A percentile compares a stretch with the other conserved stretches of the same genome.
phyloP scores from a whole-genome alignment of 2,797 vertebrate species.

The Pagetopsis macropterus region DNA sequence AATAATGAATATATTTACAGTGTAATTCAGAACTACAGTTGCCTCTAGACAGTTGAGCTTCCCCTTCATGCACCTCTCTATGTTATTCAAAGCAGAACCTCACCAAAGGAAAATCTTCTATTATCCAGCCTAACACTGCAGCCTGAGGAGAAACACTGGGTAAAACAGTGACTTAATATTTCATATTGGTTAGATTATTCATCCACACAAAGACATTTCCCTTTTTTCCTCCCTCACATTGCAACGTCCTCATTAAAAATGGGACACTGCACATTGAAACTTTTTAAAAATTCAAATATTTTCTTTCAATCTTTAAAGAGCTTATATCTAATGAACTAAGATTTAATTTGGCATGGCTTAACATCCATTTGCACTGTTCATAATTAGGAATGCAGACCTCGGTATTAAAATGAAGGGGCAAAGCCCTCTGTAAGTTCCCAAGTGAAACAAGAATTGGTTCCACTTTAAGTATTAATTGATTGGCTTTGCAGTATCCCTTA shows the following conservation, averaged over 20 bases:
- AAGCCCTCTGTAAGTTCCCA: slow-evolving; percentile 83
- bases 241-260: slow-evolving; percentile 83
- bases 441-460: slow-evolving; percentile 85
- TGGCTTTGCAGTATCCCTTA: slow-evolving; percentile 84
- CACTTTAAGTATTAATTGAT: slow-evolving; percentile 87
- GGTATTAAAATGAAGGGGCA: slow-evolving; percentile 84
- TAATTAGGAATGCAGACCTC: slow-evolving; percentile 84
- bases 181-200: slow-evolving; percentile 85
- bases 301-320: slow-evolving; percentile 85
- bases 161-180: slow-evolving; percentile 86
- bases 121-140: slow-evolving; percentile 83
- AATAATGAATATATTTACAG: slow-evolving; percentile 85
- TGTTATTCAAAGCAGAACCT: slow-evolving; percentile 83
- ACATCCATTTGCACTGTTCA: slow-evolving; percentile 84
- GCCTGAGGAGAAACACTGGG: slow-evolving; percentile 83
- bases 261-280: slow-evolving; percentile 84
- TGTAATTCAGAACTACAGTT: slow-evolving; percentile 77
- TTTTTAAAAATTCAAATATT: slow-evolving; percentile 85
- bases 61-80: slow-evolving; percentile 83
- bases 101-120: slow-evolving; percentile 84
- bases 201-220: slow-evolving; percentile 81
- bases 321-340: slow-evolving; percentile 86
- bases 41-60: slow-evolving; percentile 83
- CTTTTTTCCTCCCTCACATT: slow-evolving; percentile 72
- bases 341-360: slow-evolving; percentile 86